phyloP scores from a whole-genome alignment of 2,888 invertebrate genomes.

The Tiliacea aurago region DNA sequence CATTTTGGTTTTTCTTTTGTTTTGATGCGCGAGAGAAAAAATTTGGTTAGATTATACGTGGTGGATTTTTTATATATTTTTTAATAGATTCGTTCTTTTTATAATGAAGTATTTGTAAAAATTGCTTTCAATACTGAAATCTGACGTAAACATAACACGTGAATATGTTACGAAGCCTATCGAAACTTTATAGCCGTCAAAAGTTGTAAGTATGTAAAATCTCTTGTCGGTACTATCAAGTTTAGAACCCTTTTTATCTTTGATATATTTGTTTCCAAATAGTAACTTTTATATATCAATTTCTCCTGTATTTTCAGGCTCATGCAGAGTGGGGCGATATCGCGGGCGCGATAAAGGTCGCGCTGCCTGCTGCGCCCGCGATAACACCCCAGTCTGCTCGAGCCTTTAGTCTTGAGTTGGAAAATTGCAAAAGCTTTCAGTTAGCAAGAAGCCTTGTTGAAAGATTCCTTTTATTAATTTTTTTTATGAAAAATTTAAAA shows the following conservation, averaged over 20 bases:
- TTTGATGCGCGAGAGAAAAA: slow-evolving; percentile 16
- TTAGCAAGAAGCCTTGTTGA: neutral
- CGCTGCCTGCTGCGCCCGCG: no score
- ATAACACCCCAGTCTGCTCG: no score
- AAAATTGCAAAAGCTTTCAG: neutral
- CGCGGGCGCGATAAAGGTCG: no score
- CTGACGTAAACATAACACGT: neutral
- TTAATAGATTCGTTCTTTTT: neutral
- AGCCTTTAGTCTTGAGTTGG: neutral
- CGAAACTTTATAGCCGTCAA: no score
- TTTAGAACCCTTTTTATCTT: neutral
- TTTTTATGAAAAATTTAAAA: neutral
- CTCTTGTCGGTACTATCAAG: neutral
- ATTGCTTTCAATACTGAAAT: neutral
- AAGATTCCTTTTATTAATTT: neutral
- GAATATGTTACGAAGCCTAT: neutral
- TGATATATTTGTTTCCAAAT: neutral
- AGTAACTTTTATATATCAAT: neutral
- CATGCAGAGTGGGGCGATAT: no score
- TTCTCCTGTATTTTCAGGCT: neutral
- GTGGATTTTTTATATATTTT: neutral
- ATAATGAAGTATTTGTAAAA: neutral
- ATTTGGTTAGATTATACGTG: neutral
- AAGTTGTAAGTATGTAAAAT: slow-evolving; percentile 4
- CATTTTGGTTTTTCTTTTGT: slow-evolving; percentile 34